phyloP scores from a whole-genome alignment of 2,113 vertebrate species.

The Chionis minor region DNA sequence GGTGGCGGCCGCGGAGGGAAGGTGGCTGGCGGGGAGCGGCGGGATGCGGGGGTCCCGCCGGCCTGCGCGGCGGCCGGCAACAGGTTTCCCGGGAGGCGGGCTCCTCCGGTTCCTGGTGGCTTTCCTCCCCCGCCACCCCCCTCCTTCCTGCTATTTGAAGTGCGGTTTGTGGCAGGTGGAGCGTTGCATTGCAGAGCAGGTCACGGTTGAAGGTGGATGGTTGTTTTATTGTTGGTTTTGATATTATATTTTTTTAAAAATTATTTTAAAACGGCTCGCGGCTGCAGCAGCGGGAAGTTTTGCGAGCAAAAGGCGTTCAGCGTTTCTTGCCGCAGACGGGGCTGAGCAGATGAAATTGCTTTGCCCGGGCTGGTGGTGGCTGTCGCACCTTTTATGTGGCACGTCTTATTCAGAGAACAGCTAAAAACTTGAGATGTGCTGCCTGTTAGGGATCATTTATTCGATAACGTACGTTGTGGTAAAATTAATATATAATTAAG shows the following conservation, averaged over 20 bases:
- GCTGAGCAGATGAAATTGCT: background rate
- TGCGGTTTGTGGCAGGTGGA: background rate
- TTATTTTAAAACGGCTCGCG: background rate
- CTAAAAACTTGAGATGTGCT: background rate
- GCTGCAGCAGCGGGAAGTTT: background rate
- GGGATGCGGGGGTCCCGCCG: background rate
- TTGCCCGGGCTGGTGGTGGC: background rate
- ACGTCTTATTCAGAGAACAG: background rate
- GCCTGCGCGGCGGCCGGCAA: background rate
- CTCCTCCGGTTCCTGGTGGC: background rate
- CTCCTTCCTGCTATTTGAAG: background rate
- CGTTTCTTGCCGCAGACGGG: background rate
- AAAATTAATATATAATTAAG: background rate
- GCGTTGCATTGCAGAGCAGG: background rate
- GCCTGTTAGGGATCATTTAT: background rate
- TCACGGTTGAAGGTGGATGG: background rate
- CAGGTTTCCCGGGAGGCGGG: conserved; percentile 33
- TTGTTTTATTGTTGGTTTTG: background rate
- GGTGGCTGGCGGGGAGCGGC: background rate
- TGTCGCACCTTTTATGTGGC: background rate
- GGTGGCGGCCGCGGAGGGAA: background rate
- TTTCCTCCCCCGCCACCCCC: fast-evolving
- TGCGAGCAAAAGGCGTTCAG: background rate
- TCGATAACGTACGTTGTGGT: background rate
- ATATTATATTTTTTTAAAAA: background rate